These are phyloP conservation scores for Todus mexicanus DNA, from an alignment of 2,797 vertebrate species.

Conservation along the genomic window DNA sequence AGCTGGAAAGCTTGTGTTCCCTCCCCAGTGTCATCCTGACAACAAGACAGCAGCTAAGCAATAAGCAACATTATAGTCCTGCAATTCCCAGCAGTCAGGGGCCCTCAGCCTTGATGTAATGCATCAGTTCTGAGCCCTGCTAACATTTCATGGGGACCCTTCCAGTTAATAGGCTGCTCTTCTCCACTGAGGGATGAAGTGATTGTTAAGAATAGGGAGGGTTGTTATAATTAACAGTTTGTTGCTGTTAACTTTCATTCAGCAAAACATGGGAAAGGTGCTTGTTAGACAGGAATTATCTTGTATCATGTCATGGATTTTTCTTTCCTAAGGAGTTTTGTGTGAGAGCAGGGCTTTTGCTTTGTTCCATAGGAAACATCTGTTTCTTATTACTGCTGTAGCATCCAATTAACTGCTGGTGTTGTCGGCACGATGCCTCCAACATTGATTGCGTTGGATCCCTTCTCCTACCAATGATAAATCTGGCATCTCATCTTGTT, in stretches of 20 bases:
- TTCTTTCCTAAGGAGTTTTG: neutral
- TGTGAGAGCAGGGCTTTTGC: neutral
- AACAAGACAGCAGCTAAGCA: slow-evolving; percentile 36
- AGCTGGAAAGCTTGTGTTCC: slow-evolving; percentile 1
- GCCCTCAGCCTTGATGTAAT: neutral
- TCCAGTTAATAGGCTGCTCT: neutral
- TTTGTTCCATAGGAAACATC: neutral
- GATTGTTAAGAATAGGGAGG: neutral
- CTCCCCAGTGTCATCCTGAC: neutral
- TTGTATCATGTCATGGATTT: neutral
- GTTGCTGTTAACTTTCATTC: neutral
- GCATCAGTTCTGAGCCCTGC: neutral
- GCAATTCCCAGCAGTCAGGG: slow-evolving; percentile 1
- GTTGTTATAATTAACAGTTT: neutral
- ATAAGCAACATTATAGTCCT: neutral
- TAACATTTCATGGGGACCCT: neutral
- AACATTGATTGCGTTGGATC: neutral
- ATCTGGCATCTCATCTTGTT: neutral
- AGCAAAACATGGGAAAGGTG: neutral
- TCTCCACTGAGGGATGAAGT: neutral
- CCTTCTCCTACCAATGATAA: neutral
- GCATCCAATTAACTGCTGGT: slow-evolving; percentile 14
- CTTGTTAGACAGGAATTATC: neutral
- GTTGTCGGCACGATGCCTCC: neutral
- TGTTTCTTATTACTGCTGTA: slow-evolving; percentile 38